phyloP scores from a whole-genome alignment of 2,113 vertebrate genomes.

The Platanista minor region DNA sequence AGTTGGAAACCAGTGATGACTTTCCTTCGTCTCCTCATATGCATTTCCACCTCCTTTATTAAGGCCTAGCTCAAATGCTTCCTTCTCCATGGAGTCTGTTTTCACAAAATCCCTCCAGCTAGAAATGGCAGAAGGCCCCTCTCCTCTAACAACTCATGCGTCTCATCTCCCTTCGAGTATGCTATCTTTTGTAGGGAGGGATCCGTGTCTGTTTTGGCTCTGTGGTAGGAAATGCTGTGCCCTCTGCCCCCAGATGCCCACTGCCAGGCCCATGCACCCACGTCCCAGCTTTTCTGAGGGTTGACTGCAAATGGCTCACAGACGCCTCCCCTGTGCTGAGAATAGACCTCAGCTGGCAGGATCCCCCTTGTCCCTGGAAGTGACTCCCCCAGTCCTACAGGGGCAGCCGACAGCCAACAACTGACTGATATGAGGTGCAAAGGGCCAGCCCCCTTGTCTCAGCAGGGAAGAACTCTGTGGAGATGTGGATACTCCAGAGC shows the following conservation, averaged over 20 bases:
- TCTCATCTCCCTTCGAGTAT: not conserved
- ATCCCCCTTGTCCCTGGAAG: not conserved
- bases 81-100: not conserved
- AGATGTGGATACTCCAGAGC: not conserved
- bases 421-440: not conserved
- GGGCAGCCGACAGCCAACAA: not conserved
- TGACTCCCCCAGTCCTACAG: not conserved
- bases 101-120: not conserved
- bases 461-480: not conserved
- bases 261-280: not conserved
- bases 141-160: not conserved
- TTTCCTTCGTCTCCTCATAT: not conserved
- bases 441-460: not conserved
- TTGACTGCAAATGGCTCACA: not conserved
- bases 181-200: not conserved
- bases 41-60: not conserved
- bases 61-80: not conserved
- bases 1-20: not conserved
- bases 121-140: not conserved
- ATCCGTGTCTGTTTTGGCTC: not conserved
- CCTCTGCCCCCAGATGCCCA: not conserved
- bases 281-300: not conserved
- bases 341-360: not conserved
- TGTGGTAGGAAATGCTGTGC: not conserved
- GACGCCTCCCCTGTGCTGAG: not conserved